These are phyloP conservation scores for Buceros bicornis DNA, from an alignment of 2,797 vertebrate genomes.

Conservation along the genomic window DNA sequence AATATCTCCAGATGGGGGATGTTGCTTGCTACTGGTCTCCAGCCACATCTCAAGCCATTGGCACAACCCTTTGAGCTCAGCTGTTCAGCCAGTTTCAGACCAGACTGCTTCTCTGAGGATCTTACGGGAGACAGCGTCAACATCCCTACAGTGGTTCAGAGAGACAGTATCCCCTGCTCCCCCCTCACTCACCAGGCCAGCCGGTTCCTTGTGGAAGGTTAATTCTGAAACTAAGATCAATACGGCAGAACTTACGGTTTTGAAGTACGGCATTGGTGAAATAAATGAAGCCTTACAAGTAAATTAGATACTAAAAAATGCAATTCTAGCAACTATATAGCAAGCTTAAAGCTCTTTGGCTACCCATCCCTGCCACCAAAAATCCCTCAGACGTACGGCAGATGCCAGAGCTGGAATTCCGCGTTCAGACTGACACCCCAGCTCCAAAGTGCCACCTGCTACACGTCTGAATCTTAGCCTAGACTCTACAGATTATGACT, in stretches of 20 bases:
- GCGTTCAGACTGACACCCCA: slow-evolving; percentile 5
- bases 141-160: neutral
- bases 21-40: neutral
- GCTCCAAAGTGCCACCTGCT: slow-evolving; percentile 7
- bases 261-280: neutral
- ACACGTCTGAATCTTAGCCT: neutral
- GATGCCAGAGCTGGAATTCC: slow-evolving; percentile 5
- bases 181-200: neutral
- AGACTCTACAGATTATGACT: neutral
- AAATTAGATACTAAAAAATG: neutral
- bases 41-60: neutral
- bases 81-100: neutral
- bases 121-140: neutral
- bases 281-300: neutral
- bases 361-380: neutral
- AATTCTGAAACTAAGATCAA: neutral
- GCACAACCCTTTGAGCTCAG: neutral
- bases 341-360: neutral
- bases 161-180: neutral
- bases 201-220: neutral
- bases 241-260: neutral
- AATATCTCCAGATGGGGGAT: neutral
- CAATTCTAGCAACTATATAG: neutral
- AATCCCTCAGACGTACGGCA: neutral
- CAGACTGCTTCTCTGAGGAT: neutral